Percentiles rank a stretch among this genome's conserved stretches.
Conservation (phyloP, 2,888 invertebrate species). For the Drosophila stalkeri region DNA sequence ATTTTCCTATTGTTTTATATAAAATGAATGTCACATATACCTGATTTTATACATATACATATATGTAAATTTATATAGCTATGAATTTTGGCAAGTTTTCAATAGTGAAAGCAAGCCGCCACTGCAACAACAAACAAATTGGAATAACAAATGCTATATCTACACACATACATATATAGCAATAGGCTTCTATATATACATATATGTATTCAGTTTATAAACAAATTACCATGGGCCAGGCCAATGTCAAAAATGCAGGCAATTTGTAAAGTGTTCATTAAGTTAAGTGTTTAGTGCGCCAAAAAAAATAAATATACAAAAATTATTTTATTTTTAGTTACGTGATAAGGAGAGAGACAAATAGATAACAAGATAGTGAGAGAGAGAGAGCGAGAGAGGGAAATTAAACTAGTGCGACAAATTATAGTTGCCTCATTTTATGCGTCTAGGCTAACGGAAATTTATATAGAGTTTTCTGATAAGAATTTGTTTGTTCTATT, state of each 20-base stretch:
- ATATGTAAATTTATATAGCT: slow-evolving; percentile 11
- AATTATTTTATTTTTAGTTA: slow-evolving; percentile 9
- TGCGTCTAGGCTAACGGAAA: neutral
- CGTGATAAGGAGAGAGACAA: slow-evolving; percentile 17
- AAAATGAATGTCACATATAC: slow-evolving; percentile 24
- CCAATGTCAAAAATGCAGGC: slow-evolving; percentile 66
- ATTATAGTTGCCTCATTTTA: neutral
- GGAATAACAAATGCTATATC: slow-evolving; percentile 23
- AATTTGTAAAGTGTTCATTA: slow-evolving; percentile 19
- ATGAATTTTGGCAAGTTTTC: slow-evolving; percentile 68
- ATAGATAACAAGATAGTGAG: neutral
- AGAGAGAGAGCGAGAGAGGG: neutral
- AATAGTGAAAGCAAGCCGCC: slow-evolving; percentile 34
- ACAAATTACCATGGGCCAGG: slow-evolving; percentile 44
- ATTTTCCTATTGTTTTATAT: slow-evolving; percentile 34
- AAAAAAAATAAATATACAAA: neutral
- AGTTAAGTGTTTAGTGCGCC: slow-evolving; percentile 10
- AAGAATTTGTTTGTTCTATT: slow-evolving; percentile 5
- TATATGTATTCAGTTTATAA: slow-evolving; percentile 36
- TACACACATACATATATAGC: slow-evolving; percentile 9
- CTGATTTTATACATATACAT: slow-evolving; percentile 11
- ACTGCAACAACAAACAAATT: slow-evolving; percentile 25
- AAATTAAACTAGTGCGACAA: neutral
- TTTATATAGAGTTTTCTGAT: slow-evolving; percentile 14
- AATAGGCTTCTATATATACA: neutral